These are phyloP conservation scores for Caenorhabditis auriculariae DNA, from an alignment of 2,888 invertebrate genomes.

Conservation along the genomic window DNA sequence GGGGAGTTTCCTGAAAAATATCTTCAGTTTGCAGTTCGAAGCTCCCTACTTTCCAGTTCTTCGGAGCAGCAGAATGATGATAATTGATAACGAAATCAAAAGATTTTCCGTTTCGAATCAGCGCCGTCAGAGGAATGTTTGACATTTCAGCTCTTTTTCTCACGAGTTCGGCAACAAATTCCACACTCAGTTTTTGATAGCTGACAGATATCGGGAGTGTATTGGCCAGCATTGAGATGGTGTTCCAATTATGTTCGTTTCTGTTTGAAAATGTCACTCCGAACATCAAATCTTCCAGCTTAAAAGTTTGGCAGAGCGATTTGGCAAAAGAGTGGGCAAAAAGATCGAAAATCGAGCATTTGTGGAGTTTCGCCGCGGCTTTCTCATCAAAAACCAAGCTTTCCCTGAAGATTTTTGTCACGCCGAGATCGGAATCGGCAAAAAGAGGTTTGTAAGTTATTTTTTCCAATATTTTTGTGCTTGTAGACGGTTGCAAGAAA, in stretches of 20 bases:
- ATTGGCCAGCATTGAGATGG: constrained; percentile 50
- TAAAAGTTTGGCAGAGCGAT: constrained; percentile 8
- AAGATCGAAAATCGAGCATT: constrained; percentile 10
- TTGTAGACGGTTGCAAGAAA: not conserved
- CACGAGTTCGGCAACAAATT: no score
- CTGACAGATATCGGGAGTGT: constrained; percentile 29
- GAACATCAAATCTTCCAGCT: constrained; percentile 15
- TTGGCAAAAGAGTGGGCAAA: constrained; percentile 14
- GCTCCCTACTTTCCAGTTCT: no score
- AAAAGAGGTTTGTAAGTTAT: not conserved
- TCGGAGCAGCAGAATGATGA: no score
- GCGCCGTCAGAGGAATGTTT: constrained; percentile 1
- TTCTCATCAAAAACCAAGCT: no score
- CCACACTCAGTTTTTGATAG: no score
- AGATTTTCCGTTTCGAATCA: not conserved
- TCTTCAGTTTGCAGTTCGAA: constrained; percentile 1
- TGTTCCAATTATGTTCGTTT: constrained; percentile 11
- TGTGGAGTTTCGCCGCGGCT: not conserved
- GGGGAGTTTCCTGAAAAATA: not conserved
- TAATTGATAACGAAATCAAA: constrained; percentile 41
- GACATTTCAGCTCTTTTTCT: no score
- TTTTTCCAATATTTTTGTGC: not conserved
- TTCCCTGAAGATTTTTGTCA: not conserved
- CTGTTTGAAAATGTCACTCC: constrained; percentile 48
- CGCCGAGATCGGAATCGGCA: not conserved